These are phyloP conservation scores for Buceros bicornis DNA, from an alignment of 2,797 vertebrate genomes.

Conservation along the genomic window DNA sequence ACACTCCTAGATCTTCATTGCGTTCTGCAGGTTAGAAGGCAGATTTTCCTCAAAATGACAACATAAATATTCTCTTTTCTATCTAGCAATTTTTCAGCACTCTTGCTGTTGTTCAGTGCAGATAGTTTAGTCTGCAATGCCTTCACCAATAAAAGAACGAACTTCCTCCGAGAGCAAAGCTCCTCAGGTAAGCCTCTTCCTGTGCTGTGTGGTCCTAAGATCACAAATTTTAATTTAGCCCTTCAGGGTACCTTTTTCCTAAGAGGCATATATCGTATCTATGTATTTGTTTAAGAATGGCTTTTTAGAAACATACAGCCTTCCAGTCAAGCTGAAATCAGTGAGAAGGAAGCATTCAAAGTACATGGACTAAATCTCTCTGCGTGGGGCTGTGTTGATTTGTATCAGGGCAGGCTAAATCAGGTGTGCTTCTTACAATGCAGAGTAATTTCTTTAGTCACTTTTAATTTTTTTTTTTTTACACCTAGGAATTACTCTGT, in stretches of 20 bases:
- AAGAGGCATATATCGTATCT: rapidly evolving
- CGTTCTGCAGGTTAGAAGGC: not conserved
- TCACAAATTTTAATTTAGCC: not conserved
- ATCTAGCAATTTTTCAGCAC: not conserved
- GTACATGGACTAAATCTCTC: not conserved
- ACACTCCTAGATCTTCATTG: not conserved
- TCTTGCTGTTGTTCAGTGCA: not conserved
- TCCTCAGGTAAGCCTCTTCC: not conserved
- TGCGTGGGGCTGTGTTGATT: not conserved
- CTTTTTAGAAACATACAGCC: not conserved
- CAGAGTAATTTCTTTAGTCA: not conserved
- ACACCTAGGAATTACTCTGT: not conserved
- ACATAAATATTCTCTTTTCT: not conserved
- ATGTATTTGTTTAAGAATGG: rapidly evolving
- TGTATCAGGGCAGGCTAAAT: not conserved
- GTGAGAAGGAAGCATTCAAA: not conserved
- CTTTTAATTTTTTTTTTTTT: not conserved
- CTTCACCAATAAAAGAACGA: not conserved
- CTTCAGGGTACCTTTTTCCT: not conserved
- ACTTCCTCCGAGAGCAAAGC: not conserved
- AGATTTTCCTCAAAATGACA: not conserved
- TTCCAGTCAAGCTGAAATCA: not conserved
- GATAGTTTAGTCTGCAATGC: not conserved
- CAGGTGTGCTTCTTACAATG: not conserved
- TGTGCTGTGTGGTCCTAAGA: not conserved